Base-by-base conservation (phyloP, 2,797 vertebrate genomes). In the Rhadinocentrus ornatus region DNA sequence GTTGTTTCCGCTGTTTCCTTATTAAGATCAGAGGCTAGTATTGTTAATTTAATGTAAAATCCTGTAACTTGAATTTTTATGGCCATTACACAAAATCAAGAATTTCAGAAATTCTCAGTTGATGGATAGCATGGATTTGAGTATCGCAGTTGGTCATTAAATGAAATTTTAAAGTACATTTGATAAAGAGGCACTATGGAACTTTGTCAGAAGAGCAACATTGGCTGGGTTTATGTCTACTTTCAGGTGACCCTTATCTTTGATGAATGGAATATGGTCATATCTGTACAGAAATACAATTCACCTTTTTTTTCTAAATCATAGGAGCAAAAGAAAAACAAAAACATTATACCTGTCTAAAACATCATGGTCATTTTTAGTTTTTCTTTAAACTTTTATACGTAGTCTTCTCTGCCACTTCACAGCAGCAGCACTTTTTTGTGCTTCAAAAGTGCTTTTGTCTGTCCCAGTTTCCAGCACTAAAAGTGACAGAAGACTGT, bases 381-480 rank as follows among this genome's bases (percentile, higher is more conserved):
- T 84, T 87, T 80, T 66, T 58, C 22, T 65, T 71, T 66, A 50
- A 44, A 54, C 41, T 66, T 66, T 46, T 55, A 57, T 41, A 22
- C 57, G n/a, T 62, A 65, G 20, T 72, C n/a, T 24, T 72, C 39
- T 55, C 9, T 46, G 72, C 61, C n/a, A 31, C 41, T 78, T 71
- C 55, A 57, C 53, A 34, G 34, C 41, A 31, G 35, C 58, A 53
- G 62, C 76, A 76, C 63, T 46, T 71, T 72, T 67, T 52, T 67
- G 66, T 69, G 61, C 41, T 53, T 75, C 31, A 73, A 58, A 74
- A 56, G 31, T 69, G 71, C 71, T 63, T 73, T 52, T 54, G 70
- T 75, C 73, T 83, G 76, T 58, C 71, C 76, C 70, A 77, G 66
- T 77, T 82, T 74, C 63, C 59, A 63, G 35, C 56, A 57, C 22